Base-by-base conservation (phyloP, 2,797 vertebrate genomes). In the Tangara arthus region DNA sequence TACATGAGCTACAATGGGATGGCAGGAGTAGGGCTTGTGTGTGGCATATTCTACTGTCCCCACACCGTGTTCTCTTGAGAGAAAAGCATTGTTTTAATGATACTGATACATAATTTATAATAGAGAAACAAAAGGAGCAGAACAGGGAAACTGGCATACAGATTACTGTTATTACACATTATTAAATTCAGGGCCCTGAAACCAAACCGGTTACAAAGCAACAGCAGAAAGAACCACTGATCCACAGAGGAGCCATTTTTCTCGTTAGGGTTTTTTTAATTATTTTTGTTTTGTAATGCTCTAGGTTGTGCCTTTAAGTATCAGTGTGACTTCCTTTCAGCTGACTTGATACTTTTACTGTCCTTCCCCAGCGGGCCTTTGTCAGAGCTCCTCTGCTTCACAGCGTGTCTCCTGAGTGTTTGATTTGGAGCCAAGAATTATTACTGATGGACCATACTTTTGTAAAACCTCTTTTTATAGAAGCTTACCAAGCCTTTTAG, bases 61-160 rank as follows among this genome's bases (percentile, higher is more conserved):
- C 26, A 26, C 13, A 35, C 6, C 12, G 0, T 61, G 34, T 32
- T 59, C 24, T 89, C 22, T 73, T 39, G 73, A 63, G n/a, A 79
- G 24, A 89, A 95, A 89, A 89, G 27, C 2, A 7, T 77, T 82
- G 46, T 66, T 84, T 94, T 72, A 87, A 64, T 82, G 78, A 64
- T 68, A 82, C 2, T 6, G 14, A 57, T 89, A 68, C 26, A 85
- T 91, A 82, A 94, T 85, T 92, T 77, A 90, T 64, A 80, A 57
- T 7, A 39, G 27, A 82, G 53, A 90, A 96, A 93, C 44, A 73
- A 82, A 89, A 72, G 44, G n/a, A 73, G 24, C 8, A 86, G 56
- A 79, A 73, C 14, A 66, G 56, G 70, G n/a, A 82, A 94, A 57
- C 18, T 42, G 71, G 41, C 32, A 42, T 34, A 53, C 50, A 76